Conservation (phyloP, 2,888 invertebrate species). For the Cantharis rufa region DNA sequence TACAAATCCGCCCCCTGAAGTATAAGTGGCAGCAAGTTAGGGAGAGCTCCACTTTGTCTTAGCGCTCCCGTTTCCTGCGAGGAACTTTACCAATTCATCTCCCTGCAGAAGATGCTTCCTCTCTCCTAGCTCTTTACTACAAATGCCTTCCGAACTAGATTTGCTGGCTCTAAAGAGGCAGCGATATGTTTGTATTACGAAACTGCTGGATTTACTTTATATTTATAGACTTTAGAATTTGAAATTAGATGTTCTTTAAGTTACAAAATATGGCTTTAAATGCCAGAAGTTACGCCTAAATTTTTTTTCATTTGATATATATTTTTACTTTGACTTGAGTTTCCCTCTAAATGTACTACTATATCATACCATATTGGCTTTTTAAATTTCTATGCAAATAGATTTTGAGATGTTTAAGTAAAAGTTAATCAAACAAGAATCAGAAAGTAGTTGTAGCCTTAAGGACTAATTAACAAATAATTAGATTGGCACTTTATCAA, state of each 20-base stretch:
- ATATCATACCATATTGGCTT: not conserved
- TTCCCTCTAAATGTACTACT: not conserved
- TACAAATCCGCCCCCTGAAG: slow-evolving; percentile 32
- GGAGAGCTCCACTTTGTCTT: slow-evolving; percentile 51
- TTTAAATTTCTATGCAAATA: not conserved
- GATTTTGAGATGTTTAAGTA: not conserved
- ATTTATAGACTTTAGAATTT: slow-evolving; percentile 40
- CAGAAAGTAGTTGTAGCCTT: too few species aligned
- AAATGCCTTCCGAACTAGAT: slow-evolving; percentile 56
- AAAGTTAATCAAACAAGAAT: too few species aligned
- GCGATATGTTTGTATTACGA: slow-evolving; percentile 54
- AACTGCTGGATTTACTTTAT: slow-evolving; percentile 47
- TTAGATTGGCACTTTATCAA: too few species aligned
- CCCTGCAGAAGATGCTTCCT: slow-evolving; percentile 53
- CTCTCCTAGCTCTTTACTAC: slow-evolving; percentile 52
- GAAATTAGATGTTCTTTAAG: slow-evolving; percentile 38
- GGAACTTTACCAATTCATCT: slow-evolving; percentile 55
- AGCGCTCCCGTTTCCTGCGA: slow-evolving; percentile 51
- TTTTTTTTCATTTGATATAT: not conserved
- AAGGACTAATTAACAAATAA: too few species aligned
- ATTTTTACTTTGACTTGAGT: not conserved
- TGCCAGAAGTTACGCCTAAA: not conserved
- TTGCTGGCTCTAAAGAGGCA: slow-evolving; percentile 50
- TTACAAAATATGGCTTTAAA: not conserved
- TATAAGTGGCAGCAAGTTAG: slow-evolving; percentile 31